These are phyloP conservation scores for Arnoldichthys spilopterus DNA, from an alignment of 2,797 vertebrate genomes.

Conservation along the genomic window DNA sequence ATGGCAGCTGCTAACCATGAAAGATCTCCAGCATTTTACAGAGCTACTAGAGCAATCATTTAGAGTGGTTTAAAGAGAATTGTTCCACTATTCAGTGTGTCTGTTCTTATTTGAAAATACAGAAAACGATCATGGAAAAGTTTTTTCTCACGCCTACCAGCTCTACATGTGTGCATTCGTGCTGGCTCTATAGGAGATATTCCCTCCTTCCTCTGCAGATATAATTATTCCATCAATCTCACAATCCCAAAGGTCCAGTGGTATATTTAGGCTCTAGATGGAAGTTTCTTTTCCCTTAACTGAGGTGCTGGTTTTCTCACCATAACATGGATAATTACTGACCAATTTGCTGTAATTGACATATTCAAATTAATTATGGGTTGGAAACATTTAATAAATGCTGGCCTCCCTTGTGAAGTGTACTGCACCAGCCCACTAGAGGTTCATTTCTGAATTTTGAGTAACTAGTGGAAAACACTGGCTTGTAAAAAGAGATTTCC, in stretches of 20 bases:
- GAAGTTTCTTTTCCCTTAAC: slow-evolving; percentile 34
- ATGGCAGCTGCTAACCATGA: neutral
- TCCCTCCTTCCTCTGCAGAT: slow-evolving; percentile 44
- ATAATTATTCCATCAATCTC: slow-evolving; percentile 61
- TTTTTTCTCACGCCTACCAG: slow-evolving; percentile 12
- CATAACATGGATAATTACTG: slow-evolving; percentile 57
- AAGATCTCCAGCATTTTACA: neutral
- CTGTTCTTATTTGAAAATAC: neutral
- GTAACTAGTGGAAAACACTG: neutral
- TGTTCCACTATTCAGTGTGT: neutral
- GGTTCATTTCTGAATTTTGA: slow-evolving; percentile 13
- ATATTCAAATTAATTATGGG: slow-evolving; percentile 59
- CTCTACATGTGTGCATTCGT: slow-evolving; percentile 23
- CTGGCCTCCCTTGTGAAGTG: slow-evolving; percentile 28
- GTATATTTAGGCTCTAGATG: slow-evolving; percentile 54
- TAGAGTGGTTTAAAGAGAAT: neutral
- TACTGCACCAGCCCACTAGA: slow-evolving; percentile 26
- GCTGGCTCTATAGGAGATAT: slow-evolving; percentile 41
- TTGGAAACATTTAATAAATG: slow-evolving; percentile 51
- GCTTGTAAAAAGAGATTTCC: slow-evolving; percentile 12
- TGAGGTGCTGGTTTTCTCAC: slow-evolving; percentile 43
- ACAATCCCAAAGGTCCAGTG: slow-evolving; percentile 44
- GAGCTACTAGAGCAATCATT: neutral
- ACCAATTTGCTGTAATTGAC: slow-evolving; percentile 56
- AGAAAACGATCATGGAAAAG: neutral